These are phyloP conservation scores for Chiridota heheva DNA, from an alignment of 35 echinoderm and acorn worm species.

Conservation along the genomic window DNA sequence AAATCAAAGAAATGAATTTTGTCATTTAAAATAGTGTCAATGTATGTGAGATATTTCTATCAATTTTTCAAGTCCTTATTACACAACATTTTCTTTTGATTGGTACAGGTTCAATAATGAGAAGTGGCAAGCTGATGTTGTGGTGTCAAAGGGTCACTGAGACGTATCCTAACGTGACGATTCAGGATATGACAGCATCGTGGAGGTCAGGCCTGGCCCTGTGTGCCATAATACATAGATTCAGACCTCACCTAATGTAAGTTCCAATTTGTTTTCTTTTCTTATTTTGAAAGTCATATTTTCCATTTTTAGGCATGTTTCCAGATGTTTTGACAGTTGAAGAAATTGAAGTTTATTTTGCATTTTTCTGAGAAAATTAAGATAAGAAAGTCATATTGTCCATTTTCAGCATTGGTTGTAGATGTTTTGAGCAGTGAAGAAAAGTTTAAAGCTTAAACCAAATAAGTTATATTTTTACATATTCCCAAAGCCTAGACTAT, in stretches of 20 bases:
- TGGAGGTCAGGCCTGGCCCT: conserved; percentile 87
- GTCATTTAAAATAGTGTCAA: no score
- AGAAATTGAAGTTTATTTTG: background rate
- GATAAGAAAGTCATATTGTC: no score
- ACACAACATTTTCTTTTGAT: no score
- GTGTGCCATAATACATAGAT: conserved; percentile 97
- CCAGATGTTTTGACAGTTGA: background rate
- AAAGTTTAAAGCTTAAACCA: no score
- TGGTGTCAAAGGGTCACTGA: conserved; percentile 94
- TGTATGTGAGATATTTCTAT: no score
- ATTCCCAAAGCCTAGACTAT: no score
- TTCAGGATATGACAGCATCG: conserved; percentile 79
- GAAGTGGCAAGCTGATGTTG: conserved; percentile 76
- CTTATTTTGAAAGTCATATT: background rate
- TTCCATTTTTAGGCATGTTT: background rate
- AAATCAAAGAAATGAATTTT: no score
- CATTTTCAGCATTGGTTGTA: no score
- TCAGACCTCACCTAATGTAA: conserved; percentile 96
- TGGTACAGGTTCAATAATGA: conserved; percentile 76
- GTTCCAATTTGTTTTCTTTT: background rate
- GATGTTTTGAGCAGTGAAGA: no score
- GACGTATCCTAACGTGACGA: conserved; percentile 71
- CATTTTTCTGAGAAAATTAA: no score
- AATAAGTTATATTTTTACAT: no score
- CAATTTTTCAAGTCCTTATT: no score